Evolutionary conservation across 2,113 vertebrate species (phyloP), one percentile per base, ranked within the genome.

Genomic region (Rhipidura dahli): DNA sequence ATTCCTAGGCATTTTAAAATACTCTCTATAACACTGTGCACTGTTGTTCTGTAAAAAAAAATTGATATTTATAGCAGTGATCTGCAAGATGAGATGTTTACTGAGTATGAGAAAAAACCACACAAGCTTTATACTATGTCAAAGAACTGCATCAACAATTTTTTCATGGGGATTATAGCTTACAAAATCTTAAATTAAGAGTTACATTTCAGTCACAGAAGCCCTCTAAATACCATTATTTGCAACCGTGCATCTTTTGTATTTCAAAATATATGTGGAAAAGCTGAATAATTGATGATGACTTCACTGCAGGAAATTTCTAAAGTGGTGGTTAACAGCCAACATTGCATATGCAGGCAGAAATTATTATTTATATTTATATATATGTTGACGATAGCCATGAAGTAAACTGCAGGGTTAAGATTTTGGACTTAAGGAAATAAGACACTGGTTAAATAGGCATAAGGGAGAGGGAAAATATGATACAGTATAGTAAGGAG

Each of bases 21-120:
- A 70, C 8, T 40, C 16, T 66, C 31, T 68, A 5, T 71, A 86
- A 75, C 47, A 80, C 86, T 76, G 42, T 54, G 60, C 69, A 89
- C 50, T 88, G 45, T 73, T 75, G 40, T 53, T 68, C 95, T 75
- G 71, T 15, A 81, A 61, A 37, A 61, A 61, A 8, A 91, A 76
- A 83, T 23, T 83, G 20, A 22, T 93, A 86, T 63, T 93, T 93
- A 88, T 49, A 72, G 49, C 83, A 66, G 42, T 60, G 31, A 93
- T 89, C 81, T 86, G 65, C 23, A 95, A 94, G 44, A 77, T 45
- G 28, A 97, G n/a, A 90, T 82, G 96, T 95, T 91, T 90, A 94
- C 51, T 51, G 13, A 91, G n/a, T 42, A 79, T 78, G 51, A 92
- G 88, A 94, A 90, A 63, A 92, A 95, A 96, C 50, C 33, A 61